Evolutionary conservation across 2,113 vertebrate genomes (phyloP).

Genomic region (Phylloscopus whistleri): DNA sequence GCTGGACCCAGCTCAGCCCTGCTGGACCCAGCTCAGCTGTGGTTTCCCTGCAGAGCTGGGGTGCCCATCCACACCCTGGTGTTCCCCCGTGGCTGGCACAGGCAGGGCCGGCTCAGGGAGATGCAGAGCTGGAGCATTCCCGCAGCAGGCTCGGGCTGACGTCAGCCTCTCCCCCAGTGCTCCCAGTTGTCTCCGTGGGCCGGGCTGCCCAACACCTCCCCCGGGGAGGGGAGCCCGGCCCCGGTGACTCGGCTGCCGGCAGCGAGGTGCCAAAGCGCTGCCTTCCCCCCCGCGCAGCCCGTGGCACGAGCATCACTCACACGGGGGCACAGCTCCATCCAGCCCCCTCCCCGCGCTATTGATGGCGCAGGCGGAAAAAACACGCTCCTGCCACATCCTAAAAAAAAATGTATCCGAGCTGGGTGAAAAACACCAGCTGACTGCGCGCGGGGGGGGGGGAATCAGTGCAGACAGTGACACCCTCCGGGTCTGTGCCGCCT

Average conservation of each 20-base stretch:
- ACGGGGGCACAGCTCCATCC: constrained; percentile 17
- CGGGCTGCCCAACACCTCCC: not conserved
- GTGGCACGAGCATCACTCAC: not conserved
- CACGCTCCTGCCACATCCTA: not conserved
- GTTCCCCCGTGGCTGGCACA: fast-evolving
- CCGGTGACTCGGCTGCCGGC: not conserved
- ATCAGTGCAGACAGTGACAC: constrained; percentile 33
- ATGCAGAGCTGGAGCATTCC: fast-evolving
- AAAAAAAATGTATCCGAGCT: not conserved
- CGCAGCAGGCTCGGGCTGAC: not conserved
- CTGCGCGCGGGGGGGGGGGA: not conserved
- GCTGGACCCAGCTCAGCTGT: too few species aligned
- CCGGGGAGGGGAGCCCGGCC: not conserved
- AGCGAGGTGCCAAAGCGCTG: not conserved
- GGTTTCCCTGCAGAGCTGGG: fast-evolving
- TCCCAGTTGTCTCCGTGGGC: not conserved
- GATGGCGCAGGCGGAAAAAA: not conserved
- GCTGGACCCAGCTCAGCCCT: not conserved
- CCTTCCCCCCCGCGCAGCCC: not conserved
- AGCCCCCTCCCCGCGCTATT: constrained; percentile 2
- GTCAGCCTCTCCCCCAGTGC: not conserved
- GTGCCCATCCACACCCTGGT: not conserved
- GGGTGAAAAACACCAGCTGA: not conserved
- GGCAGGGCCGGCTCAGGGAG: fast-evolving
- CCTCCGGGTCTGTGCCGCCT: constrained; percentile 5